phyloP scores from a whole-genome alignment of 2,888 invertebrate genomes.

The Melipona beecheii region DNA sequence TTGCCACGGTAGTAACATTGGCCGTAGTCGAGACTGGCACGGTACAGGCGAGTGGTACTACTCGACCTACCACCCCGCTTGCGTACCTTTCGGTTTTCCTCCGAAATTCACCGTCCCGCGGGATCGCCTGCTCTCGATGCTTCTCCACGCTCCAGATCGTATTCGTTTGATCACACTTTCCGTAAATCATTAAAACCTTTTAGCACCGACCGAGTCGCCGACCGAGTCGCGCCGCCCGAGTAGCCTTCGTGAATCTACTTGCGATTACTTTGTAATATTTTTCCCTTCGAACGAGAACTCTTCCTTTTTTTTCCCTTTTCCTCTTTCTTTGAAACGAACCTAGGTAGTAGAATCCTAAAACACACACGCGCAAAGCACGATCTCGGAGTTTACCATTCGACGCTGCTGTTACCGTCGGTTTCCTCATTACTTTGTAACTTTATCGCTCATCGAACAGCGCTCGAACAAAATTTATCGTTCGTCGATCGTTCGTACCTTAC shows the following conservation, averaged over 20 bases:
- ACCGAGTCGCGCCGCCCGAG: slow-evolving; percentile 29
- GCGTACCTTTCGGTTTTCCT: slow-evolving; percentile 71
- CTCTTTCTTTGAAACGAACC: background rate
- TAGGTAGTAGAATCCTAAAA: background rate
- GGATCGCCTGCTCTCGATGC: slow-evolving; percentile 66
- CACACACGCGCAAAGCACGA: background rate
- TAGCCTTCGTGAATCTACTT: background rate
- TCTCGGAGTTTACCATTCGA: slow-evolving; percentile 52
- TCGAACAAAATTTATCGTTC: slow-evolving; percentile 30
- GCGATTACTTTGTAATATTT: background rate
- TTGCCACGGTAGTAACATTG: slow-evolving; percentile 30
- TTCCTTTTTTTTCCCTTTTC: no score
- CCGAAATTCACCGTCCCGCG: slow-evolving; percentile 74
- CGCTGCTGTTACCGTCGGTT: slow-evolving; percentile 50
- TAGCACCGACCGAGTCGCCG: slow-evolving; percentile 61
- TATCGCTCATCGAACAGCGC: slow-evolving; percentile 46
- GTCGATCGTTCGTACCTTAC: background rate
- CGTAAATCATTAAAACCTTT: slow-evolving; percentile 73
- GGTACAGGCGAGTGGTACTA: slow-evolving; percentile 49
- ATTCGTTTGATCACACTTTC: slow-evolving; percentile 71
- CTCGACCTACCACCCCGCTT: slow-evolving; percentile 71
- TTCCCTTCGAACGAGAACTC: background rate
- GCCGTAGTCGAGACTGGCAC: slow-evolving; percentile 4
- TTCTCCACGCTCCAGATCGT: slow-evolving; percentile 64
- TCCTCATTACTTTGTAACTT: slow-evolving; percentile 67